Evolutionary conservation across 2,888 invertebrate genomes (phyloP), one percentile per base, ranked within the genome.

Genomic region (Netelia virgata): DNA sequence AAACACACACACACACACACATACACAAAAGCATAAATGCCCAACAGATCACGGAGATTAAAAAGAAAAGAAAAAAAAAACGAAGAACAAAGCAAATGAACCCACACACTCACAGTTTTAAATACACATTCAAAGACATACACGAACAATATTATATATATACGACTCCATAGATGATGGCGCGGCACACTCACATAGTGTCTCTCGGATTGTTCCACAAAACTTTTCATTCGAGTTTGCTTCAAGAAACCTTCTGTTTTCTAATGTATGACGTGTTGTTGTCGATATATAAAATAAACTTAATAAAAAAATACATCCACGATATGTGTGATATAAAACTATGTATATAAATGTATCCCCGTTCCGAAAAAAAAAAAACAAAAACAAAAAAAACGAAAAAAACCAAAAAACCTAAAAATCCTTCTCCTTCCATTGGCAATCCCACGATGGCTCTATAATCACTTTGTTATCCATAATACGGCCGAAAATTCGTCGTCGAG

Each of bases 241-340:
- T 93, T 93, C 93, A 93, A 93, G 93, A 93, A 93, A 93, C 93
- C 93, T 93, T 93, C 93, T 93, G 93, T 93, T 93, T 93, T 93
- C 93, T 93, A 93, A 93, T 93, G 93, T 93, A 93, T 93, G 93
- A 93, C 93, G 93, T 93, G 93, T 93, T 93, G 93, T 93, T 93
- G 93, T 93, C 93, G 93, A 93, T 93, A 93, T 93, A 93, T 93
- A 93, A 93, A 93, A 93, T 93, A 93, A 93, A 93, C 93, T 93
- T 93, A 93, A 93, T 93, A 93, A 93, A 93, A 93, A 93, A 93
- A 93, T 92, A 92, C 88, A 87, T 89, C 83, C 88, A 84, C 84
- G 84, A 84, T 81, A 82, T 78, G 82, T 82, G 81, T 84, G 75
- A 82, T 81, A 78, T 63, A 36, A 64, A 83, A 64, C 41, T 61